phyloP scores from a whole-genome alignment of 2,888 invertebrate genomes.

The Zhuqinia jingwanae region DNA sequence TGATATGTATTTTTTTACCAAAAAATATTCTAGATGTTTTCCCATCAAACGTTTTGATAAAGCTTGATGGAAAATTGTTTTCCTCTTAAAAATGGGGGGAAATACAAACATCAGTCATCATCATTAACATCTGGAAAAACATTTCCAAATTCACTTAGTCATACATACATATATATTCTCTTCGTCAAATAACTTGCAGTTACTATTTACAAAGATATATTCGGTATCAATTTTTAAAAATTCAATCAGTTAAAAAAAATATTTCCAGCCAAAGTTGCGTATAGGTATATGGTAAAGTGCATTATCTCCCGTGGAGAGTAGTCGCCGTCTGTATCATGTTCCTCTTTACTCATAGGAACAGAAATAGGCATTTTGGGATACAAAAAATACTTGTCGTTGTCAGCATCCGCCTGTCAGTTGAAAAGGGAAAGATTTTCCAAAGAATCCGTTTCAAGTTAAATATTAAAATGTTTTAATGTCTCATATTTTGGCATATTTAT shows the following conservation, averaged over 20 bases:
- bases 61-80: too few relatives aligned
- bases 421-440: slow-evolving; percentile 18
- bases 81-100: too few relatives aligned
- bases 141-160: slow-evolving; percentile 25
- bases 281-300: too few relatives aligned
- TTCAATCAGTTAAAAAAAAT: neutral
- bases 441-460: slow-evolving; percentile 34
- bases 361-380: too few relatives aligned
- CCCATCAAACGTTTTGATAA: too few relatives aligned
- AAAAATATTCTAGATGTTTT: too few relatives aligned
- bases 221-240: neutral
- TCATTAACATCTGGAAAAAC: slow-evolving; percentile 12
- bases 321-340: neutral
- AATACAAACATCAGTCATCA: too few relatives aligned
- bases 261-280: too few relatives aligned
- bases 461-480: slow-evolving; percentile 12
- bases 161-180: too few relatives aligned
- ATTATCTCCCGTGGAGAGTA: too few relatives aligned
- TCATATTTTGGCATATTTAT: slow-evolving; percentile 23
- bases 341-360: neutral
- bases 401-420: slow-evolving; percentile 6
- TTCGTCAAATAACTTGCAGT: too few relatives aligned
- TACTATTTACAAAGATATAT: too few relatives aligned
- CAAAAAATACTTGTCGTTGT: neutral
- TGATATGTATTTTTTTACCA: neutral